Evolutionary conservation across 2,113 vertebrate genomes (phyloP).

Genomic region (Pseudopodoces humilis): DNA sequence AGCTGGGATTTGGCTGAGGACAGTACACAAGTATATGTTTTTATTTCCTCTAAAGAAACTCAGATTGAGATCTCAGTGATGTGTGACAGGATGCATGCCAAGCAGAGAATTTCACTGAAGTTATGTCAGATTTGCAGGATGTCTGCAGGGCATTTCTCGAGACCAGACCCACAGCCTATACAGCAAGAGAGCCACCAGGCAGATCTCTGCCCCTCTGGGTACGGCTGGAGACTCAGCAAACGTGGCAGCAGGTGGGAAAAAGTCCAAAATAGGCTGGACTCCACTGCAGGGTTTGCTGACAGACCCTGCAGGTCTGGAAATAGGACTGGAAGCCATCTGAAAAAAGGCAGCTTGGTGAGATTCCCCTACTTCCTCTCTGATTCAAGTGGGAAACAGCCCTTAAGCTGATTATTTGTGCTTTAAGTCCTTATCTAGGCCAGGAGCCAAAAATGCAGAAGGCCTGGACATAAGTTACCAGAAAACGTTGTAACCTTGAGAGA

Average conservation of each 20-base stretch:
- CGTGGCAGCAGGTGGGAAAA: not conserved
- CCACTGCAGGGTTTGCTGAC: not conserved
- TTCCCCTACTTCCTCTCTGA: not conserved
- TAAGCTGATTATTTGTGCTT: slow-evolving; percentile 12
- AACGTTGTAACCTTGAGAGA: slow-evolving; percentile 20
- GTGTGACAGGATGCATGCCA: not conserved
- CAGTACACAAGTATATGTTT: not conserved
- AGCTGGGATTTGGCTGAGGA: not conserved
- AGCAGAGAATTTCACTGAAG: not conserved
- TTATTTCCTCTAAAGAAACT: not conserved
- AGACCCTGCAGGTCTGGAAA: not conserved
- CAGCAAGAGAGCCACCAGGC: not conserved
- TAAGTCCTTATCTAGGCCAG: slow-evolving; percentile 26
- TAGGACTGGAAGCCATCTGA: not conserved
- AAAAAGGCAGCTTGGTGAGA: not conserved
- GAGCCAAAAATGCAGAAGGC: slow-evolving; percentile 25
- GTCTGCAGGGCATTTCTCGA: fast-evolving
- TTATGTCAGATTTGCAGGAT: not conserved
- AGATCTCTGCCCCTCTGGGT: not conserved
- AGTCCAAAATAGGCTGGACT: not conserved
- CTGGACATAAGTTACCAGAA: slow-evolving; percentile 14
- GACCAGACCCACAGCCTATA: fast-evolving
- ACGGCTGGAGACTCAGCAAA: not conserved
- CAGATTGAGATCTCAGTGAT: not conserved
- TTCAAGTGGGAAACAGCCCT: not conserved